Base-by-base conservation (phyloP, 2,888 invertebrate species). In the Cantharis rufa region DNA sequence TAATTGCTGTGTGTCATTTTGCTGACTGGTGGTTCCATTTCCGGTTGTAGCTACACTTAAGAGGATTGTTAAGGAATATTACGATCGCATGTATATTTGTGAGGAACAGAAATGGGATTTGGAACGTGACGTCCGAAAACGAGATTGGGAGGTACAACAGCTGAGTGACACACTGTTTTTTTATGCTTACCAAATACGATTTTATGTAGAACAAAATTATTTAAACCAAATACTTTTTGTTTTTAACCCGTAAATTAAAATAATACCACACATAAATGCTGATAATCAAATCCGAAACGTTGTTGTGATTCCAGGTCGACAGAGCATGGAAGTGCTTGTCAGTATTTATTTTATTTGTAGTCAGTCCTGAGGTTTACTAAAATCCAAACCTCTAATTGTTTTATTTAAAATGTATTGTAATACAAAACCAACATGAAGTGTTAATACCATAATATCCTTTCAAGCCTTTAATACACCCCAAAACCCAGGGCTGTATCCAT, bases 51-150 rank as follows among this genome's bases (percentile, higher is more conserved):
- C 91, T 90, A 91, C 93, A 91, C 94, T 97, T 92, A 94, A 94
- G 93, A 93, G 93, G 93, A 94, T 97, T 92, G 93, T 95, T 92
- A 94, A 96, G 94, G 95, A 96, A 92, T 96, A 98, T 94, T 94
- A 95, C 94, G 94, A 96, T 91, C 96, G 97, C 93, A 94, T 98
- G 94, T 94, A 94, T 93, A 92, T 94, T 92, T 96, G 98, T 93
- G 98, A 98, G 94, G 95, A 96, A 92, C 97, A 97, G 92, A 98
- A 98, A 93, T 99, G 98, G 95, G 99, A 99, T 95, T 97, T 99
- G 96, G 99, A 99, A 94, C 95, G 96, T 92, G 97, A 98, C 94
- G 98, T 98, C 92, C 95, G 97, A 92, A 98, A 97, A 93, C 97
- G 97, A 94, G 98, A 98, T 92, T 98, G 95, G 93, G 98, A 98